A percentile compares a stretch with the other conserved stretches of the same genome.
These are phyloP conservation scores for Drosophila orena DNA, from an alignment of 1,140 invertebrate species.

Conservation along the genomic window DNA sequence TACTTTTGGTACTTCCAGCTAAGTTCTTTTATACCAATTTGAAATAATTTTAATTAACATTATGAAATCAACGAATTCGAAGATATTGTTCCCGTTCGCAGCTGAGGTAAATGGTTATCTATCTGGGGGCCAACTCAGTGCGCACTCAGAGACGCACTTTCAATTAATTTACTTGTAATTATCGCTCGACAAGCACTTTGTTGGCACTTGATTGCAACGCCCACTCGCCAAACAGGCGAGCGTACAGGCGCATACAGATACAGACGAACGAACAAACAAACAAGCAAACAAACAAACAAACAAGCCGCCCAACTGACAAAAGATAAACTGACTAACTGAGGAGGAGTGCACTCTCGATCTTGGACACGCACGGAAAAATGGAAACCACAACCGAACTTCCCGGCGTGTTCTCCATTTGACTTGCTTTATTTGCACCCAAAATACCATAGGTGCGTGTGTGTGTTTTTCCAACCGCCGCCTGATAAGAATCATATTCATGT, in stretches of 20 bases:
- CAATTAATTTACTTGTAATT: constrained; percentile 81
- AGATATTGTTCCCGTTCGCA: background rate
- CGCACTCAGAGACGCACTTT: constrained; percentile 39
- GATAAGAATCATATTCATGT: constrained; percentile 10
- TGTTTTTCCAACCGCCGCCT: constrained; percentile 5
- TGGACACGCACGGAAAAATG: constrained; percentile 17
- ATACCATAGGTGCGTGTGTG: constrained; percentile 4
- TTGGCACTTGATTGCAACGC: constrained; percentile 65
- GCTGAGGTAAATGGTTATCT: constrained; percentile 13
- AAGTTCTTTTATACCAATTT: no score
- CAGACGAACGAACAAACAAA: constrained; percentile 1
- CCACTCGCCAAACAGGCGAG: constrained; percentile 33
- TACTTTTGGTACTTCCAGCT: no score
- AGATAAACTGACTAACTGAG: constrained; percentile 5
- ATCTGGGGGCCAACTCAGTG: background rate
- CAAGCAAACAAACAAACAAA: constrained; percentile 5
- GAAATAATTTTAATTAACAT: no score
- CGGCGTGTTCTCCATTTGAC: background rate
- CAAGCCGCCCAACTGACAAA: constrained; percentile 2
- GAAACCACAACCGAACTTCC: background rate
- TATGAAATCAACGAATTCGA: background rate
- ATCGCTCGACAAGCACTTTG: constrained; percentile 78
- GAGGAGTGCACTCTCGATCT: constrained; percentile 12
- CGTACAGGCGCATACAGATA: background rate
- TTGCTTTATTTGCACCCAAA: background rate